Evolutionary conservation across 2,888 invertebrate species (phyloP).

Genomic region (Synanthedon formicaeformis): DNA sequence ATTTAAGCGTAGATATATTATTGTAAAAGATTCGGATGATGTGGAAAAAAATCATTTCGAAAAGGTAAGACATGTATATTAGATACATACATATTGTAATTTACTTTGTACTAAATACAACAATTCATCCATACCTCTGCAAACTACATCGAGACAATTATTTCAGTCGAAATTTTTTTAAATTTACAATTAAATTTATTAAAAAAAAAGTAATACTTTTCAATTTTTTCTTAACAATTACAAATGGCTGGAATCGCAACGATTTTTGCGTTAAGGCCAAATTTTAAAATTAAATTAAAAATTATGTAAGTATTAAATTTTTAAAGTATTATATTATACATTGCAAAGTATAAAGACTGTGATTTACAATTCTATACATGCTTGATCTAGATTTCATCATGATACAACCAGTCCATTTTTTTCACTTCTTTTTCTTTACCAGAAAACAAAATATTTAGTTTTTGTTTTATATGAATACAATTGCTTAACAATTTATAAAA

Average conservation of each 20-base stretch:
- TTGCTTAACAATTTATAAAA: too few relatives aligned
- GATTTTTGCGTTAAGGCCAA: constrained; percentile 54
- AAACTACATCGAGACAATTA: constrained; percentile 64
- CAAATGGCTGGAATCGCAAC: constrained; percentile 57
- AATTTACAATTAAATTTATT: constrained; percentile 56
- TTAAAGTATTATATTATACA: not conserved
- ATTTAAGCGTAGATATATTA: not conserved
- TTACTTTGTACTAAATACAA: constrained; percentile 64
- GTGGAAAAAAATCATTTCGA: not conserved
- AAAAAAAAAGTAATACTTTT: constrained; percentile 38
- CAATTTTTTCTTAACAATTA: constrained; percentile 20
- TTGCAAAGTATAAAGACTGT: too few relatives aligned
- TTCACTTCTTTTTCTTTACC: too few relatives aligned
- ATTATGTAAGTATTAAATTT: not conserved
- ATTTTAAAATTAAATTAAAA: not conserved
- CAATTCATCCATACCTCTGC: constrained; percentile 58
- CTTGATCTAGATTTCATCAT: too few relatives aligned
- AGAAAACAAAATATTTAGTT: too few relatives aligned
- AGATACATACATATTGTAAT: constrained; percentile 7
- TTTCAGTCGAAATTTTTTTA: constrained; percentile 65
- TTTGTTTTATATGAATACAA: too few relatives aligned
- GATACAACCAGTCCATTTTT: too few relatives aligned
- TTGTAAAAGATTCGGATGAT: not conserved
- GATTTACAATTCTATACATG: too few relatives aligned
- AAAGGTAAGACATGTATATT: not conserved